Conservation (phyloP, 2,888 invertebrate species). For the Vesta saturnalis region DNA sequence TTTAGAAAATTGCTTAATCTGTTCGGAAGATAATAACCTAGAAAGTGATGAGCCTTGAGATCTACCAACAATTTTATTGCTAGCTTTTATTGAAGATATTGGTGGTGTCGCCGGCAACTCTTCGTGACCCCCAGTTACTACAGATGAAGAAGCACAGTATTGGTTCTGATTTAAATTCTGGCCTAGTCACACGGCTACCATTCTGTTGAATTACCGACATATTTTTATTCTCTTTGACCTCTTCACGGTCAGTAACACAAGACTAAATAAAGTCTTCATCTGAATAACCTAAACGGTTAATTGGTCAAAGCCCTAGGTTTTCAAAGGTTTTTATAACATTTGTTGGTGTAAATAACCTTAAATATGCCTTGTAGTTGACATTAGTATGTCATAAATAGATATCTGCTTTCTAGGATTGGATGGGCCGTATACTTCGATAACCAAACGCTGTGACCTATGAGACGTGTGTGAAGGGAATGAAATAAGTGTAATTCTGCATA, state of each 20-base stretch:
- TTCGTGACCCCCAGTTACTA: not conserved
- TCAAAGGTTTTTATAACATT: conserved; percentile 18
- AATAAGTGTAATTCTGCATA: conserved; percentile 8
- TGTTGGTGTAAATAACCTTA: conserved; percentile 9
- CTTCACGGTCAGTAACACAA: not conserved
- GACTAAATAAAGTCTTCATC: too few species aligned
- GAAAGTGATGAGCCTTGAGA: too few species aligned
- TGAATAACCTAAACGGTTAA: too few species aligned
- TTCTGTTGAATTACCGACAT: conserved; percentile 8
- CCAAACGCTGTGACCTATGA: not conserved
- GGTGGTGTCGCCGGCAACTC: not conserved
- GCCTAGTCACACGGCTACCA: not conserved
- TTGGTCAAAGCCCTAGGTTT: conserved; percentile 16
- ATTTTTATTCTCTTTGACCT: not conserved
- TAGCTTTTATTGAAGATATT: not conserved
- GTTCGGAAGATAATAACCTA: not conserved
- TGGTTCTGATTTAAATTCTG: not conserved
- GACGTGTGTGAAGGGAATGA: not conserved
- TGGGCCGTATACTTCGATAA: conserved; percentile 9
- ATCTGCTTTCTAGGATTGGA: conserved; percentile 12
- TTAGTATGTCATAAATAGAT: conserved; percentile 14
- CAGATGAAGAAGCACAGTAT: too few species aligned
- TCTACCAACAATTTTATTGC: not conserved
- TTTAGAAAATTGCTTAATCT: not conserved
- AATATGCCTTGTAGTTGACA: conserved; percentile 8